Conservation (phyloP, 1,140 invertebrate genomes). For the Gonioctena quinquepunctata region DNA sequence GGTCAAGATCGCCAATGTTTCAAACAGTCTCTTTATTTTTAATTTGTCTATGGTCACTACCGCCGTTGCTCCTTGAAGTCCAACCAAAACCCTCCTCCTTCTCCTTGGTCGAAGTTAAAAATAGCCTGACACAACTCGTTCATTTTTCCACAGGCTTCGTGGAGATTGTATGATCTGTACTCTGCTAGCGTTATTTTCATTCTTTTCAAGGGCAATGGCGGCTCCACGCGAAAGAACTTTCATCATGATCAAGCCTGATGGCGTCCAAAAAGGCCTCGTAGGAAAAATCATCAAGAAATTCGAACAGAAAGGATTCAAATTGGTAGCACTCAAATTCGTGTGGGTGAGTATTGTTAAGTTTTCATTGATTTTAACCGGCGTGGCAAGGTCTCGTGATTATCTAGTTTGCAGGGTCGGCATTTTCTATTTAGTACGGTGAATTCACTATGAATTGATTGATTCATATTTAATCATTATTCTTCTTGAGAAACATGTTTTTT, state of each 20-base stretch:
- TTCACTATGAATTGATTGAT: no score
- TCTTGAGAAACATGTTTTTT: no score
- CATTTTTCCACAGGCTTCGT: conserved; percentile 3
- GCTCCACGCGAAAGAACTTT: conserved; percentile 91
- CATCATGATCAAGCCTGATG: conserved; percentile 98
- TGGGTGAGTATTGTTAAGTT: conserved; percentile 40
- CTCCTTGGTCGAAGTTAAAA: no score
- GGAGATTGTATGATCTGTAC: conserved; percentile 57
- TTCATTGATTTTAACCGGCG: background rate
- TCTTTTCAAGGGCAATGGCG: conserved; percentile 67
- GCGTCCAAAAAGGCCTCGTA: conserved; percentile 94
- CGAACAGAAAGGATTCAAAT: conserved; percentile 96
- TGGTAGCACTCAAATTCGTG: conserved; percentile 94
- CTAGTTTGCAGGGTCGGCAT: no score
- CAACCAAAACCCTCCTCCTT: no score
- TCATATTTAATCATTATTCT: no score
- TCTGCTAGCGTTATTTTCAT: conserved; percentile 60
- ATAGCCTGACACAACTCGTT: no score
- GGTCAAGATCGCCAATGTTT: no score
- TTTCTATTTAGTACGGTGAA: no score
- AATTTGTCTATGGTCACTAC: no score
- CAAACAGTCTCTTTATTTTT: no score
- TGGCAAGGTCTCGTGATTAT: background rate
- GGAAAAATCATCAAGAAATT: conserved; percentile 96
- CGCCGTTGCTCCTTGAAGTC: no score